A percentile compares a stretch with the other conserved stretches of the same genome.
Conservation (phyloP, 1,140 invertebrate species). For the Listronotus oregonensis region DNA sequence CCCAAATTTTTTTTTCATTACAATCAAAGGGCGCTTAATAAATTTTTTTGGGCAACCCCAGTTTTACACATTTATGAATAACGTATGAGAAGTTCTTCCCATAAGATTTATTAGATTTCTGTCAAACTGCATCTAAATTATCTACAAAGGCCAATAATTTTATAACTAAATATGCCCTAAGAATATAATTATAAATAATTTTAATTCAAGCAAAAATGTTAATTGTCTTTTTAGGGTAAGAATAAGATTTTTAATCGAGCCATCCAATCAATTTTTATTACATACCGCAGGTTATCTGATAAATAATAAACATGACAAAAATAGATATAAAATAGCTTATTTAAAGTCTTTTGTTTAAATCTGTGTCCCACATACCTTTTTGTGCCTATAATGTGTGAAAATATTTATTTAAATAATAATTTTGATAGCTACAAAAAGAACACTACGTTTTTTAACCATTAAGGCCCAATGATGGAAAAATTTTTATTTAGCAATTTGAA, state of each 20-base stretch:
- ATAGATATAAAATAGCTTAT: too few species aligned
- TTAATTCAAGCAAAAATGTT: not conserved
- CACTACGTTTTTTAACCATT: too few species aligned
- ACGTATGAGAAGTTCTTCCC: slow-evolving; percentile 37
- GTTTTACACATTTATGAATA: slow-evolving; percentile 43
- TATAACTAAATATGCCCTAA: slow-evolving; percentile 7
- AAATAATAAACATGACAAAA: too few species aligned
- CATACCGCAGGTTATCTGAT: too few species aligned
- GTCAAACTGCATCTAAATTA: slow-evolving; percentile 43
- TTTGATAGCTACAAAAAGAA: too few species aligned
- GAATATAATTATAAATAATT: slow-evolving; percentile 15
- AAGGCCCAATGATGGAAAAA: too few species aligned
- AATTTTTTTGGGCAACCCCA: slow-evolving; percentile 25
- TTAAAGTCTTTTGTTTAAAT: too few species aligned
- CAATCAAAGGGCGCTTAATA: slow-evolving; percentile 5
- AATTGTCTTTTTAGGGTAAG: not conserved
- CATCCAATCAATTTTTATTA: too few species aligned
- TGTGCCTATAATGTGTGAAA: too few species aligned
- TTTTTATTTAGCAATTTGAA: too few species aligned
- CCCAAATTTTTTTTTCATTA: slow-evolving; percentile 18
- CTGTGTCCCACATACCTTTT: too few species aligned
- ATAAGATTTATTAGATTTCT: slow-evolving; percentile 40
- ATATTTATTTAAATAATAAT: too few species aligned
- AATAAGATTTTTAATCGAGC: not conserved
- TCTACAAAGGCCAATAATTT: slow-evolving; percentile 18